Percentiles rank a stretch among this genome's conserved stretches.
These are phyloP conservation scores for Hemitrygon akajei DNA, from an alignment of 2,797 vertebrate genomes.

Conservation along the genomic window DNA sequence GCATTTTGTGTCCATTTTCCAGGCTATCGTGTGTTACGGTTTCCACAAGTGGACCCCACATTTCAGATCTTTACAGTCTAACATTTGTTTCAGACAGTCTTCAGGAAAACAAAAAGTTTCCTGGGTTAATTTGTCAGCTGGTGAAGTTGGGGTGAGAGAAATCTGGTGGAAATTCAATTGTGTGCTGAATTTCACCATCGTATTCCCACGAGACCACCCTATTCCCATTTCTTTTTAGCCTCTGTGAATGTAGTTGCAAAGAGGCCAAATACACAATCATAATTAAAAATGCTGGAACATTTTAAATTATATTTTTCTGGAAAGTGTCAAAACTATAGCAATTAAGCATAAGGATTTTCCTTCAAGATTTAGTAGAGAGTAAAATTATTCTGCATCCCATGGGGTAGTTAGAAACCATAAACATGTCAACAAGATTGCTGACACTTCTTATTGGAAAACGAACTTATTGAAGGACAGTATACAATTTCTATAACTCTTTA, in stretches of 20 bases:
- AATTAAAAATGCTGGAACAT: neutral
- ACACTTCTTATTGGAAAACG: neutral
- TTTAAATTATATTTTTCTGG: neutral
- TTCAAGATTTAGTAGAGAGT: neutral
- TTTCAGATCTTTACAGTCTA: neutral
- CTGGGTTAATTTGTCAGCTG: neutral
- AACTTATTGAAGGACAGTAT: neutral
- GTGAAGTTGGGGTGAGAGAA: neutral
- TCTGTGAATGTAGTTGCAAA: neutral
- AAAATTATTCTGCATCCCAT: slow-evolving; percentile 7
- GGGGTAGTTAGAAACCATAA: neutral
- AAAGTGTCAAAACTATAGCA: neutral
- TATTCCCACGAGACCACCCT: neutral
- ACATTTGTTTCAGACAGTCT: neutral
- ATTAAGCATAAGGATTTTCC: slow-evolving; percentile 1
- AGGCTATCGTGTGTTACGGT: neutral
- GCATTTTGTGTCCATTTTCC: neutral
- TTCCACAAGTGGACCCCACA: neutral
- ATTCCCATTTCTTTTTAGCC: neutral
- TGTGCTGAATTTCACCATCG: neutral
- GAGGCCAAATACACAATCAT: neutral
- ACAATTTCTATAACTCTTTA: neutral
- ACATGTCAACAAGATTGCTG: neutral
- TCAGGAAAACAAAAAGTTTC: neutral
- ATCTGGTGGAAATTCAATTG: neutral